Evolutionary conservation across 1,140 invertebrate genomes (phyloP).

Genomic region (Anagrus nilaparvatae): DNA sequence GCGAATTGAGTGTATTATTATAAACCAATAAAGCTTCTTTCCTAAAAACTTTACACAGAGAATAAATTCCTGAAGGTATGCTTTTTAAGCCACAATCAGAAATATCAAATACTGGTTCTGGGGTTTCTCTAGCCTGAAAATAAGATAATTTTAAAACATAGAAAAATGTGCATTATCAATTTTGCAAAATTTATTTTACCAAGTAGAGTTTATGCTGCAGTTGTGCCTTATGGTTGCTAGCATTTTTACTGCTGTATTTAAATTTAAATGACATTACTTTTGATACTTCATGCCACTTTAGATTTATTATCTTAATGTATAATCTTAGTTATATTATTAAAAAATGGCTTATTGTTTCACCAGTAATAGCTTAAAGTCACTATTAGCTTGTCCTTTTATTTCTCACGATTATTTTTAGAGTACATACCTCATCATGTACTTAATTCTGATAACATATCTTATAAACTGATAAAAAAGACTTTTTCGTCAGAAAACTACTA

Average conservation of each 20-base stretch:
- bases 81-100: slow-evolving; percentile 58
- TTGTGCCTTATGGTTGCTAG: slow-evolving; percentile 52
- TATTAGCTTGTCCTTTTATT: too few species aligned
- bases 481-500: too few species aligned
- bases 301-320: too few species aligned
- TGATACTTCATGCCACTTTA: slow-evolving; percentile 35
- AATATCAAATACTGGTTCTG: slow-evolving; percentile 64
- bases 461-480: too few species aligned
- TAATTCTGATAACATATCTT: too few species aligned
- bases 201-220: slow-evolving; percentile 62
- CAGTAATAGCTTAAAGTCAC: too few species aligned
- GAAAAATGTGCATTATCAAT: neutral
- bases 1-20: slow-evolving; percentile 53
- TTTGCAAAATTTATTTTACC: slow-evolving; percentile 31
- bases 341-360: too few species aligned
- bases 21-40: slow-evolving; percentile 59
- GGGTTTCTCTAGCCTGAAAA: slow-evolving; percentile 58
- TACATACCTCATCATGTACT: too few species aligned
- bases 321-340: too few species aligned
- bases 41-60: slow-evolving; percentile 65
- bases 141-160: too few species aligned
- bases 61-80: slow-evolving; percentile 63
- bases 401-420: too few species aligned
- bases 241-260: slow-evolving; percentile 33
- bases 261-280: slow-evolving; percentile 34